A percentile compares a stretch with the other conserved stretches of the same genome.
These are phyloP conservation scores for Pomatostomus ruficeps DNA, from an alignment of 2,113 vertebrate genomes.

Conservation along the genomic window DNA sequence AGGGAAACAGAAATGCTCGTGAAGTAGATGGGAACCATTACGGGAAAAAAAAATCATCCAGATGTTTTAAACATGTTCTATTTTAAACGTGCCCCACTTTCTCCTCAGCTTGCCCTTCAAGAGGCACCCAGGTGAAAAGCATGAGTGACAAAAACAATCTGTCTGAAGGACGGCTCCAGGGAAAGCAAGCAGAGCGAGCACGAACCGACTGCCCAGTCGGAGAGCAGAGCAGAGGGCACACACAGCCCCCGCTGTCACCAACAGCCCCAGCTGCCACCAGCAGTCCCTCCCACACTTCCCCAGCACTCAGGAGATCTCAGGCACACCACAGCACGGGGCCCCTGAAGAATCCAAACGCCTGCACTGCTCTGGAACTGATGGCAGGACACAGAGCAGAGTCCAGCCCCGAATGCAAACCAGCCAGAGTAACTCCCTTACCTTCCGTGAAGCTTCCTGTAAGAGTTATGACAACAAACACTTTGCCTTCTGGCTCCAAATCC, in stretches of 20 bases:
- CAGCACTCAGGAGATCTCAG: neutral
- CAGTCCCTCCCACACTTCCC: neutral
- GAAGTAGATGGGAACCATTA: neutral
- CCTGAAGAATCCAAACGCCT: neutral
- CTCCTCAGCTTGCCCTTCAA: neutral
- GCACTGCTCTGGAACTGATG: neutral
- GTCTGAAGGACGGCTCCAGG: neutral
- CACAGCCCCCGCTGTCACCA: neutral
- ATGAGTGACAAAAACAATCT: neutral
- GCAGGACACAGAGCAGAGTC: neutral
- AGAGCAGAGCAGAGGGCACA: neutral
- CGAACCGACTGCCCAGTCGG: neutral
- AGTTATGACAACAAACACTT: slow-evolving; percentile 85
- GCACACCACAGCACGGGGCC: rapidly evolving
- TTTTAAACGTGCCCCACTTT: neutral
- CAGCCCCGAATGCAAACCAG: neutral
- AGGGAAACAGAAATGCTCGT: rapidly evolving
- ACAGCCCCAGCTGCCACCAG: neutral
- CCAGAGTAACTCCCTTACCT: slow-evolving; percentile 76
- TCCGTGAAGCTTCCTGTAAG: slow-evolving; percentile 90
- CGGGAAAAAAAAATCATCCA: neutral
- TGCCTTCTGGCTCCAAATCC: slow-evolving; percentile 96
- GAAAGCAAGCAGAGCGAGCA: neutral
- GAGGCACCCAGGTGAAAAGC: neutral
- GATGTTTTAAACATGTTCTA: neutral